Evolutionary conservation across 2,888 invertebrate species (phyloP), one percentile per base, ranked within the genome.

Genomic region (Amaurobius ferox): DNA sequence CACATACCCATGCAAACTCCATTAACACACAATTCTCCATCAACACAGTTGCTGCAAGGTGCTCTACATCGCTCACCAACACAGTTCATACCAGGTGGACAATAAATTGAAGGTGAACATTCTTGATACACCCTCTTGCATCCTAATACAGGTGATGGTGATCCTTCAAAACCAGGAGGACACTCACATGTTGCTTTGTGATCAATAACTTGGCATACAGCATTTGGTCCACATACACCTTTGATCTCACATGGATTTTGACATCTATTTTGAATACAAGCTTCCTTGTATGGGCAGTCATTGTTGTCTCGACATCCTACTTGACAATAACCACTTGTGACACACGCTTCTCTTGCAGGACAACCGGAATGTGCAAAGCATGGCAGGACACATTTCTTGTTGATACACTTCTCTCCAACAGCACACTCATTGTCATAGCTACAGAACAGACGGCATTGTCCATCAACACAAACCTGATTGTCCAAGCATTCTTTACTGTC

Each of bases 201-300:
- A 88, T 93, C 93, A 70, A 92, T 55, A 35, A 89, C 89, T 16
- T 55, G 72, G 64, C 97, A 97, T 30, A 95, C 92, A 0, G 96
- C 95, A 91, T 97, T 97, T 0, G 96, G 94, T 9, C 97, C 97
- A 90, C 97, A 90, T n/a, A 95, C 94, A 88, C 94, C 94, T 87
- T 94, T 94, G 35, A 93, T 93, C 86, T 94, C 92, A 90, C 97
- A 97, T 28, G 97, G 96, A 92, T 97, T 95, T 90, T 94, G 93
- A 90, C 97, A 97, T 92, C 95, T 95, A 90, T 95, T 96, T 89
- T 95, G 95, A 48, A 97, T 93, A 90, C 97, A 97, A 1, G 96
- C 94, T 90, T 96, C 94, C 77, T 94, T 93, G 19, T 93, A 92
- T 0, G 93, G 93, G 90, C 97, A 97, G 90, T 97, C 95, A 90